Conservation (phyloP, 2,888 invertebrate species). For the Syritta pipiens region DNA sequence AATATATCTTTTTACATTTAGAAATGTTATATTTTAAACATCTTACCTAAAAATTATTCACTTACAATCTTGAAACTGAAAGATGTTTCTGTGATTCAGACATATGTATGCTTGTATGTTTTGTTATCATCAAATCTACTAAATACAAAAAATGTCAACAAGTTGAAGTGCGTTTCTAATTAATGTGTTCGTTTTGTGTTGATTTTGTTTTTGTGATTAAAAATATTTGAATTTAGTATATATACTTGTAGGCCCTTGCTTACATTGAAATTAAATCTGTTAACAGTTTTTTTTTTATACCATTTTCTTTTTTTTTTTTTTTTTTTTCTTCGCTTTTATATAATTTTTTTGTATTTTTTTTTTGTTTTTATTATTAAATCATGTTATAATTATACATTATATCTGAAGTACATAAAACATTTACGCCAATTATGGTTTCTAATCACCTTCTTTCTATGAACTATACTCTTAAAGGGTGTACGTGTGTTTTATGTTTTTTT, state of each 20-base stretch:
- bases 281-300: too few species aligned
- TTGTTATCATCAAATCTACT: conserved; percentile 32
- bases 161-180: conserved; percentile 48
- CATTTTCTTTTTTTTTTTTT: conserved; percentile 52
- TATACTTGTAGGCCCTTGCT: conserved; percentile 42
- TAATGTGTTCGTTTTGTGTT: conserved; percentile 59
- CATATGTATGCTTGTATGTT: conserved; percentile 8
- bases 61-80: conserved; percentile 51
- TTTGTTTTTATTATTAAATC: conserved; percentile 42
- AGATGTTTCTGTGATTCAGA: conserved; percentile 14
- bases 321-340: conserved; percentile 50
- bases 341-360: conserved; percentile 54
- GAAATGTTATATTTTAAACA: conserved; percentile 50
- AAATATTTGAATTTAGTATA: conserved; percentile 65
- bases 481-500: conserved; percentile 52
- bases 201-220: conserved; percentile 58
- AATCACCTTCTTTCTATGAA: conserved; percentile 55
- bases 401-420: conserved; percentile 61
- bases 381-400: conserved; percentile 51
- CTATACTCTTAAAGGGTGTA: conserved; percentile 51
- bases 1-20: conserved; percentile 62
- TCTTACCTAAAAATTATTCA: conserved; percentile 63
- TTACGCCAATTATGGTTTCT: conserved; percentile 59
- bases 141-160: conserved; percentile 58
- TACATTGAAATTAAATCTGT: conserved; percentile 69